A percentile compares a stretch with the other conserved stretches of the same genome.
These are phyloP conservation scores for Anthonomus grandis DNA, from an alignment of 1,140 invertebrate species.

Conservation along the genomic window DNA sequence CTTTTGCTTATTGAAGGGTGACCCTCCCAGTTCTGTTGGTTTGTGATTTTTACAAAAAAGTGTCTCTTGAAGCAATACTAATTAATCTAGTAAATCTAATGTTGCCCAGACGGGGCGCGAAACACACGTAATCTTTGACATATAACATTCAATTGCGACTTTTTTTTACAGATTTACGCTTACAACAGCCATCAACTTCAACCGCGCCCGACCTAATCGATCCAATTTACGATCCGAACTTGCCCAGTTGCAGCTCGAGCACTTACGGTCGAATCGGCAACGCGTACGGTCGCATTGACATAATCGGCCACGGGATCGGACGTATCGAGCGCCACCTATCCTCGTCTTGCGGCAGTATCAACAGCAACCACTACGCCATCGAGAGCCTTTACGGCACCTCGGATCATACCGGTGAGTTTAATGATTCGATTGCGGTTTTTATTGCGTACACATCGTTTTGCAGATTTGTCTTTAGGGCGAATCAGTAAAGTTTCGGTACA, in stretches of 20 bases:
- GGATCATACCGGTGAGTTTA: conserved; percentile 34
- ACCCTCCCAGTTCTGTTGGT: no score
- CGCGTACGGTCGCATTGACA: conserved; percentile 54
- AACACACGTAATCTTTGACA: no score
- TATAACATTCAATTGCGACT: no score
- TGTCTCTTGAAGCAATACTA: no score
- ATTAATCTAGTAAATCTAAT: no score
- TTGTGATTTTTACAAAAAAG: no score
- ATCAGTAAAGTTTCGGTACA: conserved; percentile 58
- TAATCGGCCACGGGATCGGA: conserved; percentile 55
- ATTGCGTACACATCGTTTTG: no score
- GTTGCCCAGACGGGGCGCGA: no score
- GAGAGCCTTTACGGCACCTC: conserved; percentile 41
- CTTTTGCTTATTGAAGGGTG: no score
- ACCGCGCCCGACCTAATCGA: conserved; percentile 22
- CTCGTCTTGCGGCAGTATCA: conserved; percentile 57
- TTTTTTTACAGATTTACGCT: conserved; percentile 12
- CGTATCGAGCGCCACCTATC: conserved; percentile 57
- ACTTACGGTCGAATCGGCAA: conserved; percentile 49
- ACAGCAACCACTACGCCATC: conserved; percentile 46
- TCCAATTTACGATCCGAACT: conserved; percentile 35
- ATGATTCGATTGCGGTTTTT: neutral
- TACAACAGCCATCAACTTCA: conserved; percentile 13
- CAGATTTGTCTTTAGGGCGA: conserved; percentile 28
- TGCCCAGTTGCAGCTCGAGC: conserved; percentile 39